A percentile compares a stretch with the other conserved stretches of the same genome.
Evolutionary conservation across 2,113 vertebrate species (phyloP).

Genomic region (Galbula dea): DNA sequence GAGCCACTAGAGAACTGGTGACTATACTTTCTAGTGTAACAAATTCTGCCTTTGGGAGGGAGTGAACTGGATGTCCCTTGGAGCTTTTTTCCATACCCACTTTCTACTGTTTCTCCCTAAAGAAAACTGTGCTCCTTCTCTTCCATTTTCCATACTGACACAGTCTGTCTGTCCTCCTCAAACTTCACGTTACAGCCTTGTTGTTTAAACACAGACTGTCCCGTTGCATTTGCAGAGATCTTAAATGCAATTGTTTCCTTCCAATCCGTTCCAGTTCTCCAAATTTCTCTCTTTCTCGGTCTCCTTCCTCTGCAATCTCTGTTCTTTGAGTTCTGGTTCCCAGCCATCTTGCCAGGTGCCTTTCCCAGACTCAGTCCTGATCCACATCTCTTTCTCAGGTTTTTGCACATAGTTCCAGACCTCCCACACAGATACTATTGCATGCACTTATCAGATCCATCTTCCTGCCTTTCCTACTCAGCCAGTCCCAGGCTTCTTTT

Average conservation of each 20-base stretch:
- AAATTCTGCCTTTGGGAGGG: not conserved
- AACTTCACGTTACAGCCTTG: not conserved
- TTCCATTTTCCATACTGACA: not conserved
- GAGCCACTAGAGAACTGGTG: not conserved
- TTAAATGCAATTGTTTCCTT: not conserved
- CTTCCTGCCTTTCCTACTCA: conserved; percentile 35
- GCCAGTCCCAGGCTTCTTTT: not conserved
- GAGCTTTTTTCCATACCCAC: not conserved
- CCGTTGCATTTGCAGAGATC: not conserved
- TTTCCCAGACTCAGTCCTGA: not conserved
- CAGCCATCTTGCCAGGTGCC: not conserved
- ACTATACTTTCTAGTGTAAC: not conserved
- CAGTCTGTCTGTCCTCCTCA: not conserved
- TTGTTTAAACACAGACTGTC: not conserved
- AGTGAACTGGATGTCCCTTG: not conserved
- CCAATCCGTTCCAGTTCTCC: not conserved
- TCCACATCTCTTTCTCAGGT: not conserved
- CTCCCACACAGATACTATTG: conserved; percentile 10
- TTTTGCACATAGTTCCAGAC: conserved; percentile 19
- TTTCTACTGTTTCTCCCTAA: not conserved
- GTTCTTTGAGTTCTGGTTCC: not conserved
- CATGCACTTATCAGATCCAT: conserved; percentile 23
- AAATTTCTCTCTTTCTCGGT: not conserved
- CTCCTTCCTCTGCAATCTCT: not conserved
- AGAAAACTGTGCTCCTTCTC: not conserved